A percentile compares a stretch with the other conserved stretches of the same genome.
Evolutionary conservation across 1,140 invertebrate species (phyloP).

Genomic region (Eriocheir sinensis): DNA sequence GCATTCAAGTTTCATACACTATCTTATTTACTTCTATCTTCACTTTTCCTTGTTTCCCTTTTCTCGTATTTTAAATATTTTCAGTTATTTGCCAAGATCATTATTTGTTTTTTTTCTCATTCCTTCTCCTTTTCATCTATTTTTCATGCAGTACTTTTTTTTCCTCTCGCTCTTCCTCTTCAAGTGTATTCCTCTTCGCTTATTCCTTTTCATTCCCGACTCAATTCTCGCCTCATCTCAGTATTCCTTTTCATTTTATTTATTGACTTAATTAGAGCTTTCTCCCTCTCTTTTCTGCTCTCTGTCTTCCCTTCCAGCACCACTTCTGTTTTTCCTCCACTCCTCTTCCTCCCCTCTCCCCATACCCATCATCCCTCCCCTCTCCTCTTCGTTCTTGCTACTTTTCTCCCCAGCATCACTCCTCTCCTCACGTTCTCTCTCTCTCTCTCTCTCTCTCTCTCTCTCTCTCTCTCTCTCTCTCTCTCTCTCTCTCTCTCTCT

Average conservation of each 20-base stretch:
- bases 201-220: neutral
- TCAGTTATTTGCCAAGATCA: neutral
- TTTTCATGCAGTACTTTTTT: neutral
- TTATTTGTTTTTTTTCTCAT: neutral
- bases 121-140: too few relatives aligned
- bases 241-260: neutral
- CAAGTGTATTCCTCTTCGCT: neutral
- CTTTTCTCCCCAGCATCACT: neutral
- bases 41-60: neutral
- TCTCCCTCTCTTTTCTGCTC: neutral
- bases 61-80: neutral
- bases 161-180: neutral
- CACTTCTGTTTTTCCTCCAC: neutral
- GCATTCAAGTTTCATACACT: too few relatives aligned
- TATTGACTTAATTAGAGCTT: too few relatives aligned
- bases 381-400: neutral
- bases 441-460: conserved; percentile 19
- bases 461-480: neutral
- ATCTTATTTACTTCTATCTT: neutral
- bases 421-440: neutral
- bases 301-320: neutral
- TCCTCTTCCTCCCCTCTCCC: neutral
- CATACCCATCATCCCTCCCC: neutral
- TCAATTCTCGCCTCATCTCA: neutral
- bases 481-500: neutral